These are phyloP conservation scores for Phocoena sinus DNA, from an alignment of 2,113 vertebrate species.

Conservation along the genomic window DNA sequence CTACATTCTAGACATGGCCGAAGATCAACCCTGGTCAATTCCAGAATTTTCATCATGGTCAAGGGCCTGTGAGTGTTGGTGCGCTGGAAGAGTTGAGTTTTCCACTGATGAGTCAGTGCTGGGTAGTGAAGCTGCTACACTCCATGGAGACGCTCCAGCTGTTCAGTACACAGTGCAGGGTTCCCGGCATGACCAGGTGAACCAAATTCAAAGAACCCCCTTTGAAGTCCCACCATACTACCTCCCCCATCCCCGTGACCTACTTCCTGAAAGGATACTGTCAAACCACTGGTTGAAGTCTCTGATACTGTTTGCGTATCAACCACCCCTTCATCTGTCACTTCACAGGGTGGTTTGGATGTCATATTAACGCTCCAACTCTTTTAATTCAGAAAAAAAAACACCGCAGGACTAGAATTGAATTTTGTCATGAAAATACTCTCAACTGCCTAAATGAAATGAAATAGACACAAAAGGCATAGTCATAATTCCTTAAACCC, in stretches of 20 bases:
- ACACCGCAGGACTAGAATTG: background rate
- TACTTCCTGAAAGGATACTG: background rate
- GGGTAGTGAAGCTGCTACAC: too few species aligned
- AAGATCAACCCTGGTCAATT: background rate
- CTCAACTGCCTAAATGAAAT: background rate
- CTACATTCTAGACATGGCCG: background rate
- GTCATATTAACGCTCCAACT: background rate
- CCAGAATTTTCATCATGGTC: background rate
- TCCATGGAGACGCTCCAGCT: background rate
- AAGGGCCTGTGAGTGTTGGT: background rate
- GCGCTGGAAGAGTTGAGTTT: background rate
- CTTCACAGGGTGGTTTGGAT: background rate
- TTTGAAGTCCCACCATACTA: background rate
- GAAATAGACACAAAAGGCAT: background rate
- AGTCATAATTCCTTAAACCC: background rate
- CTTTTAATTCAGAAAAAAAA: background rate
- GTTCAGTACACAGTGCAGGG: background rate
- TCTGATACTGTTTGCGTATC: background rate
- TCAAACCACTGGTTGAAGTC: background rate
- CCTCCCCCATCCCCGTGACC: background rate
- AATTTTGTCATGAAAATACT: background rate
- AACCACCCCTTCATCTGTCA: background rate
- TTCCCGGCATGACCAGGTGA: background rate
- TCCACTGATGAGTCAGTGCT: background rate
- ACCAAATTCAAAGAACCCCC: background rate